Conservation (phyloP, 1,140 invertebrate genomes). For the Caenorhabditis inopinata region DNA sequence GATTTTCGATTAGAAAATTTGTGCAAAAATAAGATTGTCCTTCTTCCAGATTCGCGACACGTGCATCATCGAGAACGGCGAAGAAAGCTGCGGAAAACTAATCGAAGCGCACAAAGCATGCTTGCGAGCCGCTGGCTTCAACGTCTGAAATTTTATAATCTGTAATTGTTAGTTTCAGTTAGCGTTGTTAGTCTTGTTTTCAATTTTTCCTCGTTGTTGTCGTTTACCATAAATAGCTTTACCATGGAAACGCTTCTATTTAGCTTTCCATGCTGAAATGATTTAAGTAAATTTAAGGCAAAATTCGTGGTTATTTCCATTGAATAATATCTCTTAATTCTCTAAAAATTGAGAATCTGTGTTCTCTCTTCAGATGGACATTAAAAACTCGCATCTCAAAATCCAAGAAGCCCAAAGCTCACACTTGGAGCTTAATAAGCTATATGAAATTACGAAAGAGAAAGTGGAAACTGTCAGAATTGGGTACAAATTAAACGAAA, state of each 20-base stretch:
- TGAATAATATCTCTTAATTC: no score
- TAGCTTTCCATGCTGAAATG: neutral
- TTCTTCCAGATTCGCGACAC: constrained; percentile 56
- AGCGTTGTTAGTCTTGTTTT: constrained; percentile 37
- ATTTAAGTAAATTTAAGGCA: no score
- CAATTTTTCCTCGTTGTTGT: neutral
- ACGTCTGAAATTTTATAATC: constrained; percentile 73
- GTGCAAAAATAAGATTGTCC: neutral
- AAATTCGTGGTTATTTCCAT: no score
- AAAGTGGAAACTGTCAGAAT: constrained; percentile 19
- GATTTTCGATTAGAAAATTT: neutral
- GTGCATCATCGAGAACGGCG: constrained; percentile 84
- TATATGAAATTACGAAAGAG: constrained; percentile 32
- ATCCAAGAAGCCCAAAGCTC: neutral
- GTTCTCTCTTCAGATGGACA: neutral
- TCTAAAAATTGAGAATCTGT: neutral
- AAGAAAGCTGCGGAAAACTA: constrained; percentile 82
- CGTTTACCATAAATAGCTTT: neutral
- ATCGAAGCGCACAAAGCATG: constrained; percentile 95
- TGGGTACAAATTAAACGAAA: neutral
- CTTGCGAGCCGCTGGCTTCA: constrained; percentile 91
- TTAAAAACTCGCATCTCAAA: neutral
- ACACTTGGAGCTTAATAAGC: constrained; percentile 8
- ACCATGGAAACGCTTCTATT: neutral
- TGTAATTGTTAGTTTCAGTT: neutral